These are phyloP conservation scores for Zaprionus obscuricornis DNA, from an alignment of 2,888 invertebrate species.

Conservation along the genomic window DNA sequence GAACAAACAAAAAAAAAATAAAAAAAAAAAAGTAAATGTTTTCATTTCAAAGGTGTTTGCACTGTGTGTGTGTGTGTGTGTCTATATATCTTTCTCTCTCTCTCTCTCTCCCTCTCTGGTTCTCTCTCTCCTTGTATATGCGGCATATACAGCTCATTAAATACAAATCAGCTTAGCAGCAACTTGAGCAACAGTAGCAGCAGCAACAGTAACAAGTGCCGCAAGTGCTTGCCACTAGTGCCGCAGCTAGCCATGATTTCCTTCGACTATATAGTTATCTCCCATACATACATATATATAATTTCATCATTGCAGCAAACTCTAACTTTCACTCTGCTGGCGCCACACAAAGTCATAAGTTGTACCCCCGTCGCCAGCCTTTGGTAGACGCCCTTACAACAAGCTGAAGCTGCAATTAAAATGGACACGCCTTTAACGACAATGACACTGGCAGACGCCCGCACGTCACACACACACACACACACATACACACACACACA, in stretches of 20 bases:
- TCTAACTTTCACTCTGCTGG: no score
- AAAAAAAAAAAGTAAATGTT: conserved; percentile 54
- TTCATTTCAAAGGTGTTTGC: conserved; percentile 51
- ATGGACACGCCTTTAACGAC: conserved; percentile 32
- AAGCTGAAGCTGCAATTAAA: conserved; percentile 49
- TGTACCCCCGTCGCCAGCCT: no score
- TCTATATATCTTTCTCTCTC: conserved; percentile 14
- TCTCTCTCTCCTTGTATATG: no score
- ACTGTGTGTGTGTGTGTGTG: conserved; percentile 8
- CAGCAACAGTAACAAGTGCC: conserved; percentile 27
- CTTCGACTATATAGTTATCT: no score
- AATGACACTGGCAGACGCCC: no score
- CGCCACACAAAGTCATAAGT: conserved; percentile 23
- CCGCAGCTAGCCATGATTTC: no score
- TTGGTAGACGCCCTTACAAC: neutral
- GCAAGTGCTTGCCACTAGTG: conserved; percentile 9
- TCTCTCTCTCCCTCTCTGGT: no score
- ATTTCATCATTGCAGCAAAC: no score
- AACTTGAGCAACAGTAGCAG: conserved; percentile 42
- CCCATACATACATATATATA: no score
- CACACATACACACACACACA: neutral
- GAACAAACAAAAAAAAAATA: conserved; percentile 5
- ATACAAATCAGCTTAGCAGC: conserved; percentile 71
- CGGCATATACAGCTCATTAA: conserved; percentile 69
- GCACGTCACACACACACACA: neutral